These are phyloP conservation scores for Vanessa tameamea DNA, from an alignment of 1,140 invertebrate species.

Conservation along the genomic window DNA sequence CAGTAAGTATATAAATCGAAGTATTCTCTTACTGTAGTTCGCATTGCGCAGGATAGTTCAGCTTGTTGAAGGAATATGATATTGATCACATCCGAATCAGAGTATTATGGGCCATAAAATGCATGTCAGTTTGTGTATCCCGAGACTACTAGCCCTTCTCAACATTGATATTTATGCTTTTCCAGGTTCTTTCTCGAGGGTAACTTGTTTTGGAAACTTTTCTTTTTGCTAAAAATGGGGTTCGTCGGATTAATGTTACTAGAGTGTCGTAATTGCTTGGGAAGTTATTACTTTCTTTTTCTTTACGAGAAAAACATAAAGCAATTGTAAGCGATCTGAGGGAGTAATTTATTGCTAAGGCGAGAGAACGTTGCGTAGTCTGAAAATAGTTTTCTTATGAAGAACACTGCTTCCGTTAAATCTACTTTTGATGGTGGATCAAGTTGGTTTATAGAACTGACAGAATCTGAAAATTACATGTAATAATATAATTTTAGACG, in stretches of 20 bases:
- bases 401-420: conserved; percentile 9
- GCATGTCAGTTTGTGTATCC: conserved; percentile 54
- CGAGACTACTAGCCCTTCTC: conserved; percentile 49
- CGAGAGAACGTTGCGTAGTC: conserved; percentile 26
- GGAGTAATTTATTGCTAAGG: conserved; percentile 58
- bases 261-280: conserved; percentile 68
- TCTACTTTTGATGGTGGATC: not conserved
- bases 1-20: not conserved
- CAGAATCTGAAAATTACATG: not conserved
- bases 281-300: conserved; percentile 65
- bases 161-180: conserved; percentile 71
- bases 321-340: conserved; percentile 54
- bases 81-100: conserved; percentile 58
- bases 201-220: conserved; percentile 66
- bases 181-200: conserved; percentile 55
- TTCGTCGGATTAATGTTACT: conserved; percentile 65
- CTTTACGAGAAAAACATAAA: conserved; percentile 63
- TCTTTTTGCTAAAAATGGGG: conserved; percentile 54
- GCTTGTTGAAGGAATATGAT: conserved; percentile 44
- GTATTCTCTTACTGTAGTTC: not conserved
- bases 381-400: conserved; percentile 15
- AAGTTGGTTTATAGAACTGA: not conserved
- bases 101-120: conserved; percentile 57
- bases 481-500: not conserved
- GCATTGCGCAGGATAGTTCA: not conserved